phyloP scores from a whole-genome alignment of 2,113 vertebrate genomes.

The Dendrocopos noguchii region DNA sequence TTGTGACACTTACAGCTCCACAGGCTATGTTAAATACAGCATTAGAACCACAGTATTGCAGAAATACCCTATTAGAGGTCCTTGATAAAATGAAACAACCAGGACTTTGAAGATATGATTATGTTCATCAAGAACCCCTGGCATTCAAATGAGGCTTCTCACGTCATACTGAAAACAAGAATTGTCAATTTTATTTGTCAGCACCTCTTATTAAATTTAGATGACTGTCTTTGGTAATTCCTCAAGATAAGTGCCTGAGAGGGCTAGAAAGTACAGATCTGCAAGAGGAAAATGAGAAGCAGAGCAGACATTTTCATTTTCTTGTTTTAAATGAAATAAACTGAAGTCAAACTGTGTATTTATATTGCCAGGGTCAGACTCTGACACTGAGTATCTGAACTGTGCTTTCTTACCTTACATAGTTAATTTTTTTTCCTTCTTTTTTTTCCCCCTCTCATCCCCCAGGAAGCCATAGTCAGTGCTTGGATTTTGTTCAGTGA shows the following conservation, averaged over 20 bases:
- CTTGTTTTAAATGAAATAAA: neutral
- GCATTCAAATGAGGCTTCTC: neutral
- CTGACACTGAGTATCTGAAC: neutral
- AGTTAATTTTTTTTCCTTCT: neutral
- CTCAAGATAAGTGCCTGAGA: neutral
- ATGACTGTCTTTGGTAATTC: neutral
- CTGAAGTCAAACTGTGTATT: neutral
- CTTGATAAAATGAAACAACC: slow-evolving; percentile 17
- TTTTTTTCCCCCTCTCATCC: neutral
- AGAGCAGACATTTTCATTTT: neutral
- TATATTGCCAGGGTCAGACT: neutral
- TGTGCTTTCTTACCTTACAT: neutral
- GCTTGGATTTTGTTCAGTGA: slow-evolving; percentile 96
- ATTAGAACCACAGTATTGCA: slow-evolving; percentile 5
- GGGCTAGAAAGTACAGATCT: neutral
- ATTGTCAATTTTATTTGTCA: neutral
- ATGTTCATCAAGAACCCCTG: neutral
- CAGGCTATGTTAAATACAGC: neutral
- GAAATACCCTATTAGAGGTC: neutral
- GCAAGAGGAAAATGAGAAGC: neutral
- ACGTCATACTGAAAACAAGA: neutral
- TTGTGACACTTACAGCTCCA: neutral
- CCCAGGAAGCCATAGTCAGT: slow-evolving; percentile 90
- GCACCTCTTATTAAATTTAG: neutral
- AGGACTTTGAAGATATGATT: neutral